Conservation (phyloP, 2,888 invertebrate species). For the Lysandra bellargus region DNA sequence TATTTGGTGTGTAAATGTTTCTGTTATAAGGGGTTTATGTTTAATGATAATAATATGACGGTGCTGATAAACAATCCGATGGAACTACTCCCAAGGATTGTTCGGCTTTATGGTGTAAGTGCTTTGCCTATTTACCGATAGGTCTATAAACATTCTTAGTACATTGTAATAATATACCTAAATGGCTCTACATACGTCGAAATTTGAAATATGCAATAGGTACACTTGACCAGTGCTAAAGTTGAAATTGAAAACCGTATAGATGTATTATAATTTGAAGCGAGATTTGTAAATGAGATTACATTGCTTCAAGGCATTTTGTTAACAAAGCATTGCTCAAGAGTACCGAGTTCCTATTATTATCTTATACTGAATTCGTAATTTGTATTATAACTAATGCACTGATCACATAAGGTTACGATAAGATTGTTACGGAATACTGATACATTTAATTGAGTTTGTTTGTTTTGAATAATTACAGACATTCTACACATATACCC, state of each 20-base stretch:
- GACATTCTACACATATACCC: not conserved
- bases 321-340: slow-evolving; percentile 12
- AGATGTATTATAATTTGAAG: slow-evolving; percentile 17
- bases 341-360: slow-evolving; percentile 16
- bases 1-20: too few species aligned
- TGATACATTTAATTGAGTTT: slow-evolving; percentile 12
- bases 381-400: slow-evolving; percentile 11
- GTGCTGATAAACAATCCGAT: too few species aligned
- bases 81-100: not conserved
- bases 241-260: slow-evolving; percentile 11
- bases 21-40: not conserved
- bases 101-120: too few species aligned
- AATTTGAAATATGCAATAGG: not conserved
- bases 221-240: slow-evolving; percentile 11
- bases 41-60: too few species aligned
- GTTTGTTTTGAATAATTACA: not conserved
- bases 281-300: slow-evolving; percentile 18
- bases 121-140: not conserved
- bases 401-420: slow-evolving; percentile 3
- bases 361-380: slow-evolving; percentile 20
- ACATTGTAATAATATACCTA: not conserved
- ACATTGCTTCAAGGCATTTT: slow-evolving; percentile 14
- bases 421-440: not conserved
- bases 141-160: not conserved
- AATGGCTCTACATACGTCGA: not conserved